A percentile compares a stretch with the other conserved stretches of the same genome.
Conservation (phyloP, 2,113 vertebrate genomes). For the Gallinago jamesoni region DNA sequence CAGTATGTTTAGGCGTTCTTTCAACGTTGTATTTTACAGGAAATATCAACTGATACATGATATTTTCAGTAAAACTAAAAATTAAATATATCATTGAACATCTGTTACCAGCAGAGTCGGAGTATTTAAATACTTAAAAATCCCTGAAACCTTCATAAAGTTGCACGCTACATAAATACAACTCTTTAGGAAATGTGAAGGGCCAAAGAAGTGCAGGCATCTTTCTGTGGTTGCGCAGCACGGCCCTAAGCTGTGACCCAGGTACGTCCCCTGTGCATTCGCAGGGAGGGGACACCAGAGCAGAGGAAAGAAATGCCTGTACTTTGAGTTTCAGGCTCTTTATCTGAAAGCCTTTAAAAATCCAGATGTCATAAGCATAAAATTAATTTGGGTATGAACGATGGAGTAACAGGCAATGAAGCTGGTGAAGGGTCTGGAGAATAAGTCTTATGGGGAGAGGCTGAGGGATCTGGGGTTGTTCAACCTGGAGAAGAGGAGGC, state of each 20-base stretch:
- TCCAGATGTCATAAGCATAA: background rate
- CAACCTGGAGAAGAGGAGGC: too few relatives aligned
- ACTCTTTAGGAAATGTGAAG: slow-evolving; percentile 39
- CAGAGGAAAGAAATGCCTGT: background rate
- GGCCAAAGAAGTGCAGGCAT: background rate
- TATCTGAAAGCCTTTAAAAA: background rate
- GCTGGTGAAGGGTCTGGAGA: too few relatives aligned
- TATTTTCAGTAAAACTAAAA: slow-evolving; percentile 69
- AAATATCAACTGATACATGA: slow-evolving; percentile 40
- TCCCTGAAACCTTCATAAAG: slow-evolving; percentile 61
- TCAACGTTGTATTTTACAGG: slow-evolving; percentile 39
- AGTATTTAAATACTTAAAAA: slow-evolving; percentile 64
- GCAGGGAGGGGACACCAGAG: fast-evolving
- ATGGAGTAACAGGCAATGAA: too few relatives aligned
- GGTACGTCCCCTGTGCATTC: fast-evolving
- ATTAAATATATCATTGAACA: slow-evolving; percentile 69
- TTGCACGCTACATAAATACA: slow-evolving; percentile 66
- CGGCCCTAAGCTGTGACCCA: background rate
- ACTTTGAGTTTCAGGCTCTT: background rate
- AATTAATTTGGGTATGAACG: background rate
- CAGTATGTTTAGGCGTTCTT: slow-evolving; percentile 8
- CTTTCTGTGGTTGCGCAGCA: background rate
- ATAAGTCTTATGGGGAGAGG: too few relatives aligned
- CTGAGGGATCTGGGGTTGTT: too few relatives aligned
- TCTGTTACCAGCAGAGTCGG: slow-evolving; percentile 68